These are phyloP conservation scores for Hippoglossus hippoglossus DNA, from an alignment of 2,797 vertebrate species.

Conservation along the genomic window DNA sequence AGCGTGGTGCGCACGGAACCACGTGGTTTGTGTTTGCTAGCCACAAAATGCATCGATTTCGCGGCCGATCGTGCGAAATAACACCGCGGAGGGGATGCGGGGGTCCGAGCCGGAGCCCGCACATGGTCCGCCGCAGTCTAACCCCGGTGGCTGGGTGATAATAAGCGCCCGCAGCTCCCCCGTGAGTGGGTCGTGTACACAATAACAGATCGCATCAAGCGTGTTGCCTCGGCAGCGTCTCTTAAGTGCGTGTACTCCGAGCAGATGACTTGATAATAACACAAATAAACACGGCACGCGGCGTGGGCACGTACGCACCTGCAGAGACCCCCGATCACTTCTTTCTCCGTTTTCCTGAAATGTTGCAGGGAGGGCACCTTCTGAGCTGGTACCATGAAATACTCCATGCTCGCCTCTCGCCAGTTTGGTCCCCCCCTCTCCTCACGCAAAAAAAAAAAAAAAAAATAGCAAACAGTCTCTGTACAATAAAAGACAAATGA, in stretches of 20 bases:
- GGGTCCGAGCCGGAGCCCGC: not conserved
- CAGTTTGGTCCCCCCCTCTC: slow-evolving; percentile 73
- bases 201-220: slow-evolving; percentile 83
- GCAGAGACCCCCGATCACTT: slow-evolving; percentile 97
- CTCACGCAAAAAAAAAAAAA: slow-evolving; percentile 6
- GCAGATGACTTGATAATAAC: slow-evolving; percentile 47
- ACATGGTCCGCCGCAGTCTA: slow-evolving; percentile 13
- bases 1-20: slow-evolving; percentile 91
- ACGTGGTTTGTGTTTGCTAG: slow-evolving; percentile 94
- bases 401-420: slow-evolving; percentile 93
- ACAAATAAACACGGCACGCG: slow-evolving; percentile 18
- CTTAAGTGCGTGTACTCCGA: slow-evolving; percentile 60
- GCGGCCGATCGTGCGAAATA: slow-evolving; percentile 60
- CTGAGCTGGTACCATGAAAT: slow-evolving; percentile 98
- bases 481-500: slow-evolving; percentile 41
- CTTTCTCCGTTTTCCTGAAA: slow-evolving; percentile 98
- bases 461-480: slow-evolving; percentile 33
- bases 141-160: slow-evolving; percentile 5
- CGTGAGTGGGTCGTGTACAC: slow-evolving; percentile 73
- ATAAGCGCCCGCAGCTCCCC: slow-evolving; percentile 49
- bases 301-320: slow-evolving; percentile 86
- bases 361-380: slow-evolving; percentile 97
- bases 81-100: not conserved
- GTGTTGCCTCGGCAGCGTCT: slow-evolving; percentile 75
- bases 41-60: slow-evolving; percentile 82